Conservation (phyloP, 2,888 invertebrate genomes). For the Exephanes ischioxanthus region DNA sequence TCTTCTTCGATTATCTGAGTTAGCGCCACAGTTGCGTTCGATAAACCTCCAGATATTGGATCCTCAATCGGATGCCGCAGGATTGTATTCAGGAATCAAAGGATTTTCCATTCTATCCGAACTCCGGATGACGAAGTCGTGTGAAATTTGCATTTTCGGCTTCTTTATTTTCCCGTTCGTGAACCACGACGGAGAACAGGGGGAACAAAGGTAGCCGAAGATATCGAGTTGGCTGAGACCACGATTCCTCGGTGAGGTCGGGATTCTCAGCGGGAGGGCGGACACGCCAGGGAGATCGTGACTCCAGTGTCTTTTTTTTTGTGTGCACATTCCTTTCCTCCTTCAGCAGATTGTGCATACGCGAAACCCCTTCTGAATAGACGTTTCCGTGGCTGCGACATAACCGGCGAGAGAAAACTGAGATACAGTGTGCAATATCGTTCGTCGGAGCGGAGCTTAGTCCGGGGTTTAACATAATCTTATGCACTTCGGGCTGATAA, state of each 20-base stretch:
- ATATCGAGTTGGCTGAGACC: slow-evolving; percentile 17
- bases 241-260: slow-evolving; percentile 45
- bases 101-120: slow-evolving; percentile 4
- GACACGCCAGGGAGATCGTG: slow-evolving; percentile 5
- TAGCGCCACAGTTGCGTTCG: slow-evolving; percentile 28
- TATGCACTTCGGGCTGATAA: slow-evolving; percentile 79
- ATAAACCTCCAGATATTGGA: slow-evolving; percentile 34
- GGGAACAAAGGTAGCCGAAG: neutral
- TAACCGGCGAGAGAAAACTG: slow-evolving; percentile 25
- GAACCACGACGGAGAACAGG: slow-evolving; percentile 11
- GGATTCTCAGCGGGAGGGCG: slow-evolving; percentile 13
- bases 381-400: slow-evolving; percentile 8
- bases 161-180: neutral
- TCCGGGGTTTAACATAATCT: slow-evolving; percentile 78
- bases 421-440: slow-evolving; percentile 77
- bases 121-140: neutral
- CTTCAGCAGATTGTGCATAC: neutral
- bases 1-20: slow-evolving; percentile 50
- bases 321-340: neutral
- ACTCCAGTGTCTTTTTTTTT: neutral
- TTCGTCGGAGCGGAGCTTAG: slow-evolving; percentile 77
- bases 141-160: slow-evolving; percentile 39
- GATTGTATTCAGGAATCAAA: slow-evolving; percentile 23
- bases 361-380: slow-evolving; percentile 24
- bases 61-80: neutral